phyloP scores from a whole-genome alignment of 64 coral and sea anemone genomes.

The Astreopora myriophthalma region DNA sequence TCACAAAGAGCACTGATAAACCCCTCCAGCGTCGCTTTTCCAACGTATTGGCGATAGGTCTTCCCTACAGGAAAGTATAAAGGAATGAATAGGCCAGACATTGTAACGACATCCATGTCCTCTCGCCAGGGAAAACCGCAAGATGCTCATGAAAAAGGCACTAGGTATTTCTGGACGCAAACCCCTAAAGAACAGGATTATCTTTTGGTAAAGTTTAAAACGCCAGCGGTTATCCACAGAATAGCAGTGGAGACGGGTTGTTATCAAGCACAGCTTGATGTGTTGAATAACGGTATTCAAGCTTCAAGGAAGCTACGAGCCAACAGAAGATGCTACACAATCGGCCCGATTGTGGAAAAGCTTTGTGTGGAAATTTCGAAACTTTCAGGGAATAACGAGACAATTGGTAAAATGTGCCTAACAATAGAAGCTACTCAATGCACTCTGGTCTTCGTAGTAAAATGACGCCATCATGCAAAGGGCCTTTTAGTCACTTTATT shows the following conservation, averaged over 20 bases:
- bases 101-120: not conserved
- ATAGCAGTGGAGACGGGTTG: conserved; percentile 24
- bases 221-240: not conserved
- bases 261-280: not conserved
- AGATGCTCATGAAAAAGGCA: not conserved
- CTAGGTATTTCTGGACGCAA: not conserved
- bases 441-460: no score
- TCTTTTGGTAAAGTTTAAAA: conserved; percentile 9
- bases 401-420: no score
- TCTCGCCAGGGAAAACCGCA: not conserved
- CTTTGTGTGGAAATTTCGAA: not conserved
- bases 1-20: no score
- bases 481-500: no score
- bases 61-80: conserved; percentile 11
- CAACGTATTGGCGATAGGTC: conserved; percentile 45
- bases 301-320: not conserved
- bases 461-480: no score
- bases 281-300: not conserved
- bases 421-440: no score
- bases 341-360: not conserved
- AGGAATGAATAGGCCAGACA: not conserved
- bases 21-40: conserved; percentile 39
- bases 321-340: not conserved
- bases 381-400: not conserved
- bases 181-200: not conserved